phyloP scores from a whole-genome alignment of 1,140 invertebrate species.

The Episyrphus balteatus region DNA sequence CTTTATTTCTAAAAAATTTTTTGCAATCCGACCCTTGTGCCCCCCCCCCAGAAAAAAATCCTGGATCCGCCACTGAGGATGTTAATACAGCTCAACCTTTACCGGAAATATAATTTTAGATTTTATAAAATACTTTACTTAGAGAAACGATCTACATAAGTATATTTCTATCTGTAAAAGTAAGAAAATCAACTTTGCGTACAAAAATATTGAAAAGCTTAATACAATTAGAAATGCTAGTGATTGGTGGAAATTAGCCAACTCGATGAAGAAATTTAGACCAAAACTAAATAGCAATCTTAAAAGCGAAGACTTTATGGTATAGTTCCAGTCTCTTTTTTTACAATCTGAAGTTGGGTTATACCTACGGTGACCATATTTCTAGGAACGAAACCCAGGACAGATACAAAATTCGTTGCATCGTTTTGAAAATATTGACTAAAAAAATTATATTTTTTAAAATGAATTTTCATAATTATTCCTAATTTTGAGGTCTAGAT shows the following conservation, averaged over 20 bases:
- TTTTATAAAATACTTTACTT: background rate
- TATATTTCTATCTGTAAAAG: background rate
- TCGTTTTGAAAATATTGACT: no score
- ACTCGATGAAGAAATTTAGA: background rate
- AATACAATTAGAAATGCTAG: background rate
- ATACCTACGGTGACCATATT: no score
- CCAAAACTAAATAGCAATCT: background rate
- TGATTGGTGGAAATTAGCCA: background rate
- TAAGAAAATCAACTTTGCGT: background rate
- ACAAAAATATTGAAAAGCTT: background rate
- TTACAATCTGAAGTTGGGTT: background rate
- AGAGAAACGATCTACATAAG: background rate
- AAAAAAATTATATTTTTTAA: no score
- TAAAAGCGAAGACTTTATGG: background rate
- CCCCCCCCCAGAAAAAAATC: no score
- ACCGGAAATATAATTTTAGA: background rate
- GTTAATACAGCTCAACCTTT: no score
- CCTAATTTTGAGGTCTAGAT: no score
- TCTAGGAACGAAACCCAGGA: no score
- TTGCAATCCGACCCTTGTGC: no score
- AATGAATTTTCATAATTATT: no score
- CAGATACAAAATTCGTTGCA: no score
- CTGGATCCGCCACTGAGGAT: no score
- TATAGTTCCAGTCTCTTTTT: background rate
- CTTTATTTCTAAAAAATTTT: no score